phyloP scores from a whole-genome alignment of 1,140 invertebrate species.

The Parasteatoda tepidariorum region DNA sequence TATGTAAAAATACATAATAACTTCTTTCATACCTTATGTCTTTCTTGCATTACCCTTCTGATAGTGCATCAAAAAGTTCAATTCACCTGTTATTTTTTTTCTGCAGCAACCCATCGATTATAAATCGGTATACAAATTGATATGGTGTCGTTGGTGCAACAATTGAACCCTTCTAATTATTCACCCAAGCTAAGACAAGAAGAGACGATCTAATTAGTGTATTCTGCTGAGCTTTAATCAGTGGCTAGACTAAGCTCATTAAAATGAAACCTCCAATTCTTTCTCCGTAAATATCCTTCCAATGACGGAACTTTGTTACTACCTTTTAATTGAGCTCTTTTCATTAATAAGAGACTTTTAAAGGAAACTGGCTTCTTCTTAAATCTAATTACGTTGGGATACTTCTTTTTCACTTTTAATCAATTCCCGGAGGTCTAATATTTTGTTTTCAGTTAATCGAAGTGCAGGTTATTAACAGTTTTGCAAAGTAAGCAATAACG shows the following conservation, averaged over 20 bases:
- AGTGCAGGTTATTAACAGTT: conserved; percentile 26
- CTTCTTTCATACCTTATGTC: too few relatives aligned
- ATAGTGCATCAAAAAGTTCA: too few relatives aligned
- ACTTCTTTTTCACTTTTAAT: conserved; percentile 20
- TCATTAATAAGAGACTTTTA: conserved; percentile 32
- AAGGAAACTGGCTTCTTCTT: conserved; percentile 2
- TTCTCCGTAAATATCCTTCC: not conserved
- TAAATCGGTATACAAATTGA: conserved; percentile 20
- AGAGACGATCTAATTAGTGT: conserved; percentile 27
- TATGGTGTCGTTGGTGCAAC: not conserved
- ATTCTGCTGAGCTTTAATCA: conserved; percentile 19
- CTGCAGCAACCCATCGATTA: too few relatives aligned
- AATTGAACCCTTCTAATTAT: conserved; percentile 30
- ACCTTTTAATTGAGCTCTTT: conserved; percentile 35
- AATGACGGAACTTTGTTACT: not conserved
- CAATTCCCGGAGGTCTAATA: conserved; percentile 8
- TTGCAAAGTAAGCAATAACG: conserved; percentile 3
- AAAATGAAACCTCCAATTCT: not conserved
- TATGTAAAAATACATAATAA: too few relatives aligned
- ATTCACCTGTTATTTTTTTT: not conserved
- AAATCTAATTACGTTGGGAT: conserved; percentile 4
- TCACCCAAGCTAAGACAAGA: conserved; percentile 17
- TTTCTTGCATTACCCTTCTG: too few relatives aligned
- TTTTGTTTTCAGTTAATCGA: conserved; percentile 31
- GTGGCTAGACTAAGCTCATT: conserved; percentile 4